phyloP scores from a whole-genome alignment of 2,888 invertebrate species.

The Tenthredo scrophulariae region DNA sequence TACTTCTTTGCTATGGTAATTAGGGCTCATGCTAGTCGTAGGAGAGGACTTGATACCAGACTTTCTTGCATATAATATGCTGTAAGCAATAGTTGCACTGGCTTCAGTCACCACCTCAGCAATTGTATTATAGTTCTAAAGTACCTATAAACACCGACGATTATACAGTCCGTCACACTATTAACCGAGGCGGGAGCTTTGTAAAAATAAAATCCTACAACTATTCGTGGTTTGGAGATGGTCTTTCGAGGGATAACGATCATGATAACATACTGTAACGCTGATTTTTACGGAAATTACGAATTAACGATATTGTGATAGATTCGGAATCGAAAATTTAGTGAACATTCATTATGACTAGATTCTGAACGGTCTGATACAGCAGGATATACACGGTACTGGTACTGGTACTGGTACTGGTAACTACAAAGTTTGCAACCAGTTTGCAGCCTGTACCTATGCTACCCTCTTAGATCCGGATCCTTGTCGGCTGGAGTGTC shows the following conservation, averaged over 20 bases:
- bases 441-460: slow-evolving; percentile 28
- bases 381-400: not conserved
- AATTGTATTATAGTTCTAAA: not conserved
- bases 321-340: not conserved
- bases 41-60: not conserved
- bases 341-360: not conserved
- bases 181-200: not conserved
- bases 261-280: not conserved
- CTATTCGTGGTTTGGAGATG: not conserved
- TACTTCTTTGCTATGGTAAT: slow-evolving; percentile 38
- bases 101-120: not conserved
- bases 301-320: not conserved
- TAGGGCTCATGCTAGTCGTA: slow-evolving; percentile 9
- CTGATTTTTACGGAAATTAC: not conserved
- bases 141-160: not conserved
- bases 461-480: slow-evolving; percentile 49
- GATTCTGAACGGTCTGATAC: not conserved
- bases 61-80: not conserved
- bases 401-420: not conserved
- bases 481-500: slow-evolving; percentile 48
- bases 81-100: not conserved
- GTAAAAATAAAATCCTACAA: not conserved
- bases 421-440: slow-evolving; percentile 27
- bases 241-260: not conserved
- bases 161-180: slow-evolving; percentile 4